Base-by-base conservation (phyloP, 1,140 invertebrate species). In the Lasaia peninsularis region DNA sequence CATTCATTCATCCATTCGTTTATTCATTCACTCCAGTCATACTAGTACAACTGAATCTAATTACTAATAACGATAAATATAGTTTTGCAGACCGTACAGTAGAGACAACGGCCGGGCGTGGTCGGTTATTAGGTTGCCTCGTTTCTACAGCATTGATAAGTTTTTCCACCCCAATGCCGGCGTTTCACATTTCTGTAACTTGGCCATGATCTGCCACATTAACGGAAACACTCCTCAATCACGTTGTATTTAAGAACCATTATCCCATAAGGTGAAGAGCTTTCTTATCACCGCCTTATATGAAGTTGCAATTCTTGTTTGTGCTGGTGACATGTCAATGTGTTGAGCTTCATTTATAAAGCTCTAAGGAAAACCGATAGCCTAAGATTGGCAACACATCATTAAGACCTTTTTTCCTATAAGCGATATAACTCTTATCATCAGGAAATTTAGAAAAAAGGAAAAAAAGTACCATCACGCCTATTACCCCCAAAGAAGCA, bases 111-210 rank as follows among this genome's bases (percentile, higher is more conserved):
- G 28, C 40, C 56, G 65, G 65, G 62, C 37, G 62, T 62, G 61
- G 65, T 49, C 52, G 53, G 40, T 62, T 40, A 56, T 59, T 60
- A 60, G 33, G 31, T 35, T 28, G 60, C 61, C 55, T 55, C 54
- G 65, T 67, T 67, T 67, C 65, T 67, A 59, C 57, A 67, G 53
- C 65, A 67, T 67, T 67, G 65, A 61, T 64, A 67, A 44, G 56
- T 64, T 64, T 67, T 67, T 59, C 60, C 58, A 63, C 33, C 52
- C 52, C 55, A 52, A 60, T 63, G 55, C 56, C 12, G 14, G n/a
- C 48, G 54, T 63, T 63, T 63, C 58, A 64, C 62, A 64, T 62
- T 53, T 50, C 24, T 34, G 18, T 14, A 49, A 48, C 32, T 14
- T 6, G 50, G 48, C 31, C 21, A 52, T 34, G 37, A 40, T 44